Evolutionary conservation across 2,888 invertebrate genomes (phyloP).

Genomic region (Eucera pruinosa): DNA sequence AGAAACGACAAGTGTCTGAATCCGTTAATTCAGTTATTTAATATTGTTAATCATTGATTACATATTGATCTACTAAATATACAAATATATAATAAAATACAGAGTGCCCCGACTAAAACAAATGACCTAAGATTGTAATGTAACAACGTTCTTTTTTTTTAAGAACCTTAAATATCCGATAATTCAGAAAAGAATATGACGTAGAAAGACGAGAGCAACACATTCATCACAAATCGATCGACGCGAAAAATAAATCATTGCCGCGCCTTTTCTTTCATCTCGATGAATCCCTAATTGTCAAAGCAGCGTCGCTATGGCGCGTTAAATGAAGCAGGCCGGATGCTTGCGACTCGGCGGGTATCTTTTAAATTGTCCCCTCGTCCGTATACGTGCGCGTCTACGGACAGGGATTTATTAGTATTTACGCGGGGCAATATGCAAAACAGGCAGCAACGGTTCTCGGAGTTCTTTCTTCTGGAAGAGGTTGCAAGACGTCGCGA

Average conservation of each 20-base stretch:
- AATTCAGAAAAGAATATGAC: no score
- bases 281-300: background rate
- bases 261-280: background rate
- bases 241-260: background rate
- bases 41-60: no score
- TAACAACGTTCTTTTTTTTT: no score
- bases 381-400: constrained; percentile 31
- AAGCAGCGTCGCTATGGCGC: background rate
- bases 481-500: constrained; percentile 40
- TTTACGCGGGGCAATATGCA: constrained; percentile 79
- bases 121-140: no score
- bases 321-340: constrained; percentile 53
- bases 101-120: no score
- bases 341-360: constrained; percentile 25
- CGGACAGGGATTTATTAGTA: constrained; percentile 77
- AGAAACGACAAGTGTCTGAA: no score
- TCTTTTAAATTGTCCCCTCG: constrained; percentile 51
- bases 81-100: no score
- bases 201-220: background rate
- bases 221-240: background rate
- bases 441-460: constrained; percentile 64
- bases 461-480: constrained; percentile 62
- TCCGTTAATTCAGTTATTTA: no score
- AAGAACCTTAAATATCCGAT: no score
- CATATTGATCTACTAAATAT: no score